Evolutionary conservation across 2,113 vertebrate genomes (phyloP).

Genomic region (Alligator sinensis): DNA sequence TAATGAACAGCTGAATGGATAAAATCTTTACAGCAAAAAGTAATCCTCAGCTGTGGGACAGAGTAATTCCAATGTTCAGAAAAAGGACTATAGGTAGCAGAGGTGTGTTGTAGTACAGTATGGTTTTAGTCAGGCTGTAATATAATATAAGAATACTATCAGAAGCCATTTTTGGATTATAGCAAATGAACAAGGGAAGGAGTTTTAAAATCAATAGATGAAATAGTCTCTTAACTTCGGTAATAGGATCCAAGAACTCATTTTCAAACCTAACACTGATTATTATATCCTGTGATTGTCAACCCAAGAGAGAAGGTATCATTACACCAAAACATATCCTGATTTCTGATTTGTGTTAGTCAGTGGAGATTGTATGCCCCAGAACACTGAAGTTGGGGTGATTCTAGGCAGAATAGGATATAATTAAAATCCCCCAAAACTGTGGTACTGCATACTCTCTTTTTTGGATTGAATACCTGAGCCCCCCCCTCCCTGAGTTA

Average conservation of each 20-base stretch:
- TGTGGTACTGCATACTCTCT: neutral
- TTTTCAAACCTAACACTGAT: neutral
- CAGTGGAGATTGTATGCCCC: neutral
- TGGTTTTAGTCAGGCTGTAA: neutral
- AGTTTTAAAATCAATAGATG: neutral
- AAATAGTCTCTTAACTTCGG: neutral
- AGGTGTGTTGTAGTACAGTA: neutral
- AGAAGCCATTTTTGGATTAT: neutral
- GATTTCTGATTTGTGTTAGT: neutral
- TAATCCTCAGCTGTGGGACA: neutral
- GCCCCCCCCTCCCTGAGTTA: neutral
- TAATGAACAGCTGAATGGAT: neutral
- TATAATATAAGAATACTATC: neutral
- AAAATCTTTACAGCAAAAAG: neutral
- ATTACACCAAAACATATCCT: neutral
- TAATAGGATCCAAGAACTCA: neutral
- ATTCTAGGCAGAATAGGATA: neutral
- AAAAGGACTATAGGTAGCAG: neutral
- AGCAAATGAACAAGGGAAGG: slow-evolving; percentile 5
- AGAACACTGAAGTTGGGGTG: neutral
- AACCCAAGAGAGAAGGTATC: neutral
- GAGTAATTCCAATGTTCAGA: neutral
- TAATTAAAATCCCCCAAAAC: neutral
- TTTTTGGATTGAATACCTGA: neutral
- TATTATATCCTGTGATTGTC: neutral